These are phyloP conservation scores for Clarias pachynema DNA, from an alignment of 2,797 vertebrate genomes.

Conservation along the genomic window DNA sequence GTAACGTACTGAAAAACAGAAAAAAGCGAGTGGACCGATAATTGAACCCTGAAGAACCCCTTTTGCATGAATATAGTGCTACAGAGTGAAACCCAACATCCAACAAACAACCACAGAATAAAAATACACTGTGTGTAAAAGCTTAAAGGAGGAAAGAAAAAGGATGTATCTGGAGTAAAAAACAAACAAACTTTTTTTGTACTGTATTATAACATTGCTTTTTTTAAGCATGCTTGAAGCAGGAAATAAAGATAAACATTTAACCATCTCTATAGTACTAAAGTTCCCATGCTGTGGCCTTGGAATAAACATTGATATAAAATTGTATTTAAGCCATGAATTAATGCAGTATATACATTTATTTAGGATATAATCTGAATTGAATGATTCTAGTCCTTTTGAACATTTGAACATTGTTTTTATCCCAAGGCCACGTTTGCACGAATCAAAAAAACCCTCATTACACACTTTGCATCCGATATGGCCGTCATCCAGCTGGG, in stretches of 20 bases:
- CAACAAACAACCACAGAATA: neutral
- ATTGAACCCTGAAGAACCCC: neutral
- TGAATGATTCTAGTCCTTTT: neutral
- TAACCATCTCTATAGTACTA: constrained; percentile 70
- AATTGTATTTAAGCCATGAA: neutral
- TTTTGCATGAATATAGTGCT: neutral
- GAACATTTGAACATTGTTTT: constrained; percentile 57
- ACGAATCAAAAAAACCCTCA: constrained; percentile 61
- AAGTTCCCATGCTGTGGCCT: constrained; percentile 76
- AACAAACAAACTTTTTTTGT: neutral
- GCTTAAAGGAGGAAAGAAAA: neutral
- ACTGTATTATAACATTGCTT: constrained; percentile 59
- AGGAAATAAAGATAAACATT: constrained; percentile 69
- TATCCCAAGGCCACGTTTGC: constrained; percentile 49
- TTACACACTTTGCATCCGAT: constrained; percentile 95
- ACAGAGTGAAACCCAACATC: constrained; percentile 1
- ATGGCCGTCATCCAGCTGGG: constrained; percentile 92
- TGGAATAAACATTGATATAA: constrained; percentile 79
- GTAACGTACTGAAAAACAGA: neutral
- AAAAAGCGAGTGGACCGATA: neutral
- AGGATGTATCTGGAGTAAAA: neutral
- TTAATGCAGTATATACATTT: neutral
- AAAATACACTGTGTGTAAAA: neutral
- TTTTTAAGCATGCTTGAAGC: constrained; percentile 84
- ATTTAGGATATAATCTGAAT: neutral